Base-by-base conservation (phyloP, 2,113 vertebrate genomes). In the Eonycteris spelaea region DNA sequence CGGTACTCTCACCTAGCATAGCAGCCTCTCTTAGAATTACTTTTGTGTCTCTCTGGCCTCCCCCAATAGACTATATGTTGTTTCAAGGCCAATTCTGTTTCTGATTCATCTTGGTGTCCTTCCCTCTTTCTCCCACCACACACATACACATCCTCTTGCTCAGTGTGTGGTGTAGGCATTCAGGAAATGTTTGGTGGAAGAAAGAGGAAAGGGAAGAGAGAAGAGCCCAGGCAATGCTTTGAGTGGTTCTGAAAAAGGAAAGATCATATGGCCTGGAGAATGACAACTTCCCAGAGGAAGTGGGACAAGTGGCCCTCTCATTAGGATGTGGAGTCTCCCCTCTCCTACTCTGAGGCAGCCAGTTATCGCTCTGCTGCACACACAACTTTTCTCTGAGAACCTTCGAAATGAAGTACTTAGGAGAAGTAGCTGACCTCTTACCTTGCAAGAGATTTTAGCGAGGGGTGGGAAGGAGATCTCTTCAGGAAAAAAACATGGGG, bases 11-110 rank as follows among this genome's bases (percentile, higher is more conserved):
- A 0, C 43, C 13, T 9, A 16, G 35, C 63, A 28, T 0, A 5
- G 55, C 22, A 30, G 13, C 40, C 7, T 40, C 12, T 53, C 35
- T 10, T 16, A 40, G 43, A 35, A 30, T 30, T 33, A 4, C 30
- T 5, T 57, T 21, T 22, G 74, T 9, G 22, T 28, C 5, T 7
- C 7, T 22, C 43, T 65, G 21, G 26, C 43, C 53, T 33, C 55
- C 53, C 21, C 5, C 12, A 7, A 1, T 0, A 35, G 38, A 7
- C n/a, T 9, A 0, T 7, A 1, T 4, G 6, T 57, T 48, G 5
- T n/a, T 16, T 45, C 43, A 68, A 16, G 22, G 33, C 63, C n/a
- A 19, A 22, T 12, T 90, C n/a, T 6, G n/a, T 11, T 55, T 55
- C 67, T 5, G 18, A 51, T 4, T 45, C 73, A 14, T 67, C 55